Evolutionary conservation across 2,113 vertebrate genomes (phyloP).

Genomic region (Erinaceus europaeus): DNA sequence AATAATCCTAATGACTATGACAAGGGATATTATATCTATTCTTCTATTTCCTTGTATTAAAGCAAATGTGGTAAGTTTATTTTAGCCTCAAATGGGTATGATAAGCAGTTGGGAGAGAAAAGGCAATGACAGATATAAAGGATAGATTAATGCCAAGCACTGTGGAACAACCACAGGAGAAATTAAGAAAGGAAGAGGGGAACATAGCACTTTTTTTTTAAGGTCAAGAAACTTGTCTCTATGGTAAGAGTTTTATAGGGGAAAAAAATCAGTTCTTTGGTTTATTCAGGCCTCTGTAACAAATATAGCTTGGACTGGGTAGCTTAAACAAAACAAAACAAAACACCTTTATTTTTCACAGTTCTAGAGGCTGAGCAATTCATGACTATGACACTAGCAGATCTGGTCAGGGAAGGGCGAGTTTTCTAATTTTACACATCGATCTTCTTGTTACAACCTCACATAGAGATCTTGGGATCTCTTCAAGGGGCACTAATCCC

Average conservation of each 20-base stretch:
- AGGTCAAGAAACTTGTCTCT: neutral
- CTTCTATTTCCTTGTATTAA: neutral
- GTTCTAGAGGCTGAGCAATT: neutral
- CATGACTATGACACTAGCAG: neutral
- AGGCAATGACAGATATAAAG: neutral
- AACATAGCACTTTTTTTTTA: neutral
- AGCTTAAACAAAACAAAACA: too few relatives aligned
- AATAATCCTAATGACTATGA: neutral
- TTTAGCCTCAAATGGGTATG: neutral
- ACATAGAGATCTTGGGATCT: neutral
- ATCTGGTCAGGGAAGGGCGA: neutral
- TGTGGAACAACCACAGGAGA: neutral
- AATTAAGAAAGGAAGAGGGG: neutral
- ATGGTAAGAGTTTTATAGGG: neutral
- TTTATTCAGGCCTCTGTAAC: neutral
- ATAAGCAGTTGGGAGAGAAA: neutral
- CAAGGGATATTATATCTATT: neutral
- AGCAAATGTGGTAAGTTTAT: neutral
- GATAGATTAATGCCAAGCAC: neutral
- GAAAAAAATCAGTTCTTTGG: neutral
- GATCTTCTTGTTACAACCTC: neutral
- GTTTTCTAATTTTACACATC: neutral
- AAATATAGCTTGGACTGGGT: neutral
- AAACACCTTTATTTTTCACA: neutral
- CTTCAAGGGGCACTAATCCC: neutral